These are phyloP conservation scores for Meteorus cinctellus DNA, from an alignment of 2,888 invertebrate genomes.

Conservation along the genomic window DNA sequence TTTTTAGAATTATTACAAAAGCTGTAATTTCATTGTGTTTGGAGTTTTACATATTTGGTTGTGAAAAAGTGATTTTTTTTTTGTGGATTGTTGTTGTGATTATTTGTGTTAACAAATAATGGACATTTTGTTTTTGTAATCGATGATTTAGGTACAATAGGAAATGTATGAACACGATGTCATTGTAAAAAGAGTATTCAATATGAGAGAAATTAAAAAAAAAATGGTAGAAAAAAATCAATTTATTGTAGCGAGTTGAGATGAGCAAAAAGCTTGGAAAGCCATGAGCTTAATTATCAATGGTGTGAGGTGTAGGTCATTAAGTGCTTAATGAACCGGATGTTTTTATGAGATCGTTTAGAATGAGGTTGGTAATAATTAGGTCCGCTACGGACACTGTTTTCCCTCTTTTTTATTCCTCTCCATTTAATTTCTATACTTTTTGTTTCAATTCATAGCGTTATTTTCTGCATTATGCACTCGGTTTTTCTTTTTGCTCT, in stretches of 20 bases:
- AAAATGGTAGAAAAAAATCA: background rate
- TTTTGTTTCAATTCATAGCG: background rate
- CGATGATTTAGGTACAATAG: too few species aligned
- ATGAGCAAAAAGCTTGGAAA: conserved; percentile 11
- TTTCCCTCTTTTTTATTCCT: background rate
- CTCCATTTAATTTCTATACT: background rate
- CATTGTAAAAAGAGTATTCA: background rate
- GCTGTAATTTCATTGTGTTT: too few species aligned
- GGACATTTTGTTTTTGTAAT: too few species aligned
- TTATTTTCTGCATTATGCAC: background rate
- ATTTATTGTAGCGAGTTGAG: conserved; percentile 13
- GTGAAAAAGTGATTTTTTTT: too few species aligned
- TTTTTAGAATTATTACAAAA: background rate
- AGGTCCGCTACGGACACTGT: background rate
- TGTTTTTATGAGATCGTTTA: conserved; percentile 37
- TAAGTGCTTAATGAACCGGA: conserved; percentile 38
- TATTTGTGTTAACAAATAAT: too few species aligned
- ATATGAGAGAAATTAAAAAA: background rate
- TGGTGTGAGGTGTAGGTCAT: conserved; percentile 27
- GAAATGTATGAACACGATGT: background rate
- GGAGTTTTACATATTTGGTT: too few species aligned
- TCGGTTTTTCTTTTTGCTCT: background rate
- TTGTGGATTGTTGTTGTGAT: too few species aligned
- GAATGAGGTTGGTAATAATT: conserved; percentile 28
- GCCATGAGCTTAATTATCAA: conserved; percentile 28